Base-by-base conservation (phyloP, 2,797 vertebrate species). In the Chaetodon trifasciatus region DNA sequence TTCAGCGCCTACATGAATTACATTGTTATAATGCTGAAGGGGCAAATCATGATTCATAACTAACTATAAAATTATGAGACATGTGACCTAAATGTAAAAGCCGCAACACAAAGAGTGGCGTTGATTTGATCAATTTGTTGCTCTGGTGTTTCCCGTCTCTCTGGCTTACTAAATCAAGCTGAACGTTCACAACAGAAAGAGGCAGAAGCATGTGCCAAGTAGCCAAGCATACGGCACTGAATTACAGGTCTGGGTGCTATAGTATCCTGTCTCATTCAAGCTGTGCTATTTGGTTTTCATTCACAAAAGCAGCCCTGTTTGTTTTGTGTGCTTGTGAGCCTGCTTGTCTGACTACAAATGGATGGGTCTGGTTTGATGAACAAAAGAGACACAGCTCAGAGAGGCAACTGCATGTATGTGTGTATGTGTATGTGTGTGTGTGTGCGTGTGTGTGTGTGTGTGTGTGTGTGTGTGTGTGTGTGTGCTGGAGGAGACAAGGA, bases 311-410 rank as follows among this genome's bases (percentile, higher is more conserved):
- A 71, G 64, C 61, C 32, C 23, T 10, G 68, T 57, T 79, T 82
- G 46, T 84, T 81, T 79, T 62, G 61, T 78, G 74, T 81, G 79
- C 37, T 74, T 72, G 65, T 73, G 73, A 32, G 67, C 55, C 44
- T 78, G 74, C 62, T 76, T 66, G 76, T 84, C 52, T 76, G 55
- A 70, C 76, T 63, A 68, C 62, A 76, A 85, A 76, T 74, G 63
- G 72, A 69, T 23, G 79, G 83, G 70, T 77, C 60, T 78, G 68
- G 60, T 81, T 79, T 80, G 73, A 82, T 70, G 74, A 78, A 88
- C 66, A 79, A 88, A 86, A 79, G 62, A 74, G 55, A 70, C 21
- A 58, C 1, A 8, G 40, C 73, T 64, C 71, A 72, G 47, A 74
- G 16, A 83, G 78, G 66, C 32, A 28, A 21, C 2, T 66, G 46